A percentile compares a stretch with the other conserved stretches of the same genome.
These are phyloP conservation scores for Trichogramma evanescens DNA, from an alignment of 2,888 invertebrate genomes.

Conservation along the genomic window DNA sequence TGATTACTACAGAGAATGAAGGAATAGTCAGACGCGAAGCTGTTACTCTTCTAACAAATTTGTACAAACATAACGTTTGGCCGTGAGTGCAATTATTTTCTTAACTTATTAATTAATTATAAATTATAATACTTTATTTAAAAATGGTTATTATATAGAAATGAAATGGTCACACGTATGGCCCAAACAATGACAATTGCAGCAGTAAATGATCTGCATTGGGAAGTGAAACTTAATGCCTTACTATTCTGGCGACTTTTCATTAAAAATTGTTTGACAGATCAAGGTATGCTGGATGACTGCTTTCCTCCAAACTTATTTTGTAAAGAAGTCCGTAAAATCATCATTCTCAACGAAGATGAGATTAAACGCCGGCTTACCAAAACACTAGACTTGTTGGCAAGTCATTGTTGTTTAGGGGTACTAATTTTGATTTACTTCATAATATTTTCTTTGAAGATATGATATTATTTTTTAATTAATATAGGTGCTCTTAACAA, in stretches of 20 bases:
- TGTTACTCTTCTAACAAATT: conserved; percentile 57
- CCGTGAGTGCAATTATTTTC: conserved; percentile 37
- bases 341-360: conserved; percentile 62
- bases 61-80: conserved; percentile 62
- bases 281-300: conserved; percentile 81
- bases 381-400: conserved; percentile 62
- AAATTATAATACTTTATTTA: background rate
- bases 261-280: conserved; percentile 57
- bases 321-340: conserved; percentile 70
- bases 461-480: background rate
- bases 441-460: conserved; percentile 3
- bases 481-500: conserved; percentile 53
- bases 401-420: conserved; percentile 63
- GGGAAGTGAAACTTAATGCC: conserved; percentile 73
- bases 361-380: conserved; percentile 61
- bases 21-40: conserved; percentile 73
- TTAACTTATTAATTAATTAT: background rate
- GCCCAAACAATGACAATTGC: conserved; percentile 62
- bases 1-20: conserved; percentile 63
- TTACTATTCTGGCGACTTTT: conserved; percentile 67
- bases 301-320: conserved; percentile 72
- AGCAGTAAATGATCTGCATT: conserved; percentile 66
- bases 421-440: conserved; percentile 35
- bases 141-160: conserved; percentile 28
- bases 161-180: conserved; percentile 50